These are phyloP conservation scores for Hypercompe scribonia DNA, from an alignment of 2,888 invertebrate species.

Conservation along the genomic window DNA sequence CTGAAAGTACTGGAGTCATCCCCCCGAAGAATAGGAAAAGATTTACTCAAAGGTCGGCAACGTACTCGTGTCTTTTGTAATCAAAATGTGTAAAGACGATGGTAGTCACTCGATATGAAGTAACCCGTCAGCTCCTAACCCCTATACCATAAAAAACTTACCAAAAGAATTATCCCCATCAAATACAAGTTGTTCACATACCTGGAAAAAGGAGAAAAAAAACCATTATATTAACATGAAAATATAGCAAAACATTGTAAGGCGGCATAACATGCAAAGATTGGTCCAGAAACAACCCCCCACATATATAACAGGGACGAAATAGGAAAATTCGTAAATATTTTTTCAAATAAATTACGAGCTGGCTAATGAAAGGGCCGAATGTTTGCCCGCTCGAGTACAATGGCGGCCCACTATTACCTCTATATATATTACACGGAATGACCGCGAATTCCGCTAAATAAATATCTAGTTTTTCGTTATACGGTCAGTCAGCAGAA, in stretches of 20 bases:
- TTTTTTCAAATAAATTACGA: conserved; percentile 64
- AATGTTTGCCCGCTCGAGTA: conserved; percentile 44
- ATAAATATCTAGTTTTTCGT: conserved; percentile 61
- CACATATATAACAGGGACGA: conserved; percentile 48
- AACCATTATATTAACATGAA: conserved; percentile 36
- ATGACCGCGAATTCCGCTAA: conserved; percentile 67
- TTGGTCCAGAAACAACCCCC: conserved; percentile 34
- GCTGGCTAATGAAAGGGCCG: conserved; percentile 64
- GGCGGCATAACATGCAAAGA: conserved; percentile 55
- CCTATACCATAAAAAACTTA: conserved; percentile 30
- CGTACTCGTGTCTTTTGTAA: neutral
- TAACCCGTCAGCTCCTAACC: neutral
- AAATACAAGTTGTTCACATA: conserved; percentile 58
- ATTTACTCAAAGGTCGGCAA: neutral
- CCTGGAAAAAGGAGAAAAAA: conserved; percentile 63
- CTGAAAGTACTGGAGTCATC: no score
- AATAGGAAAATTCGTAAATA: conserved; percentile 55
- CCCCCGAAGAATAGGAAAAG: no score
- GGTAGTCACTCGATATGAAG: neutral
- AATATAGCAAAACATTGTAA: conserved; percentile 40
- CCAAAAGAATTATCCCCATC: conserved; percentile 17
- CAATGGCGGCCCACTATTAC: conserved; percentile 57
- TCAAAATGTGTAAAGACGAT: neutral
- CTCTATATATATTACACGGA: conserved; percentile 64
- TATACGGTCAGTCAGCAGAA: conserved; percentile 47